Evolutionary conservation across 2,113 vertebrate genomes (phyloP).

Genomic region (Piaya cayana): DNA sequence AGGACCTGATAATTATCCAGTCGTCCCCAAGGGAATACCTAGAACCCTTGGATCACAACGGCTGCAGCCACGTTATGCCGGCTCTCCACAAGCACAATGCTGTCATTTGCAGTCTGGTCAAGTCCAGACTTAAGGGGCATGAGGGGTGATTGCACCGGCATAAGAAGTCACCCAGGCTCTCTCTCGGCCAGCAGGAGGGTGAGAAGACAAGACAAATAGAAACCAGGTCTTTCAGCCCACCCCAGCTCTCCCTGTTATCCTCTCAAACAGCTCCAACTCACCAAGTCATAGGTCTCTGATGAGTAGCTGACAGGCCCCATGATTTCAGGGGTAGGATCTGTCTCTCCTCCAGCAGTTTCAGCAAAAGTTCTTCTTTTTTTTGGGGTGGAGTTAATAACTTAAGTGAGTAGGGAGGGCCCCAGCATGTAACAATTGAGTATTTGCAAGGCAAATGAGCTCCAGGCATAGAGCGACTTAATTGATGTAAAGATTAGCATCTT

Average conservation of each 20-base stretch:
- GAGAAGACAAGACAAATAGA: background rate
- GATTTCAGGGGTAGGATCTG: background rate
- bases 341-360: slow-evolving; percentile 7
- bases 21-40: background rate
- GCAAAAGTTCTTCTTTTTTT: slow-evolving; percentile 26
- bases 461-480: background rate
- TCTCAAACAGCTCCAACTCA: background rate
- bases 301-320: slow-evolving; percentile 48
- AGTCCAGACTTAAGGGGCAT: background rate
- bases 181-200: background rate
- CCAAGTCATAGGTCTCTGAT: slow-evolving; percentile 47
- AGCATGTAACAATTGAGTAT: background rate
- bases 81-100: fast-evolving
- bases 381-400: background rate
- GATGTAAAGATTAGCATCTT: background rate
- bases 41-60: background rate
- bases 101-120: fast-evolving
- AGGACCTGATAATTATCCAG: fast-evolving
- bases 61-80: fast-evolving
- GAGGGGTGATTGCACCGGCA: fast-evolving
- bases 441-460: slow-evolving; percentile 66
- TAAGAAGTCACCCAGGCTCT: background rate
- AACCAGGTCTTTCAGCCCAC: background rate
- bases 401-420: background rate
- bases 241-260: background rate